A percentile compares a stretch with the other conserved stretches of the same genome.
These are phyloP conservation scores for Dilophus febrilis DNA, from an alignment of 2,888 invertebrate species.

Conservation along the genomic window DNA sequence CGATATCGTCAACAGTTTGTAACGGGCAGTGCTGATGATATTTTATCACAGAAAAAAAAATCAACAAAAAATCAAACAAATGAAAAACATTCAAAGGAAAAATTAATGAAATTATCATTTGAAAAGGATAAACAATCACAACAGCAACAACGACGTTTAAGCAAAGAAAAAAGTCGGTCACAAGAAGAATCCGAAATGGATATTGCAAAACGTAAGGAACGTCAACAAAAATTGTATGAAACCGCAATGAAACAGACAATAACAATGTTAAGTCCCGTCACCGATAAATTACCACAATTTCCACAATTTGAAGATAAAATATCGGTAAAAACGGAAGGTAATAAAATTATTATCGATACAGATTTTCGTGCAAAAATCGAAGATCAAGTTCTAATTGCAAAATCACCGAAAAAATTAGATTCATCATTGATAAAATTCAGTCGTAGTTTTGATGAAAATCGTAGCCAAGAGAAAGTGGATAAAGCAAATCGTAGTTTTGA, in stretches of 20 bases:
- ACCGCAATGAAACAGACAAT: conserved; percentile 59
- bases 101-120: conserved; percentile 48
- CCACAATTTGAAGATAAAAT: conserved; percentile 59
- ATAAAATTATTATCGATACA: conserved; percentile 49
- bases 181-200: conserved; percentile 58
- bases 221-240: conserved; percentile 58
- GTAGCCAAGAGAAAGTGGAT: conserved; percentile 34
- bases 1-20: too few species aligned
- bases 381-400: conserved; percentile 58
- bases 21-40: too few species aligned
- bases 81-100: conserved; percentile 44
- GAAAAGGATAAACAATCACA: conserved; percentile 33
- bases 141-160: conserved; percentile 20
- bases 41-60: conserved; percentile 15
- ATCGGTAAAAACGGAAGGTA: conserved; percentile 51
- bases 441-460: conserved; percentile 43
- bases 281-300: conserved; percentile 51
- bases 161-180: conserved; percentile 46
- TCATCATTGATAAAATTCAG: conserved; percentile 40
- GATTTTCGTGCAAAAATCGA: conserved; percentile 58
- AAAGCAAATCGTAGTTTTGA: conserved; percentile 46
- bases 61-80: conserved; percentile 42
- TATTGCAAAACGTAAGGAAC: conserved; percentile 49
- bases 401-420: conserved; percentile 54
- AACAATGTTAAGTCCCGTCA: conserved; percentile 54